Conservation (phyloP, 2,888 invertebrate genomes). For the Tetropium fuscum region DNA sequence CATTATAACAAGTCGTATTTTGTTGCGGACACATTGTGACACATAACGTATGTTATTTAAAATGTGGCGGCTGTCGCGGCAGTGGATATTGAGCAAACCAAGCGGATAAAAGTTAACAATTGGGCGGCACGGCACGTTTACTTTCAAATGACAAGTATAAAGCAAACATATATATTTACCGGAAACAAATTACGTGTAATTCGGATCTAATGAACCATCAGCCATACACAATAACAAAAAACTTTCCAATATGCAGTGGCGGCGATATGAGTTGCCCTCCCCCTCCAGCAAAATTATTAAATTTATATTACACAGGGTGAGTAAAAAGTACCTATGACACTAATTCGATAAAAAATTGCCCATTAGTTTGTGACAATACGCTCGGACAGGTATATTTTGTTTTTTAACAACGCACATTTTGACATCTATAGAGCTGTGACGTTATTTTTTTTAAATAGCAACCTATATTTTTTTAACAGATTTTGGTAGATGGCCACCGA, state of each 20-base stretch:
- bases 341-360: too few species aligned
- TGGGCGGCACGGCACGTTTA: constrained; percentile 5
- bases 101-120: constrained; percentile 18
- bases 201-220: constrained; percentile 3
- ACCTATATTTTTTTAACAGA: too few species aligned
- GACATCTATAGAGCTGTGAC: too few species aligned
- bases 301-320: too few species aligned
- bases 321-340: too few species aligned
- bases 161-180: constrained; percentile 6
- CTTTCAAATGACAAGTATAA: background rate
- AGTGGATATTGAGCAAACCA: constrained; percentile 18
- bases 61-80: constrained; percentile 13
- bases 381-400: too few species aligned
- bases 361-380: too few species aligned
- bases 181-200: constrained; percentile 11
- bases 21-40: constrained; percentile 20
- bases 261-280: too few species aligned
- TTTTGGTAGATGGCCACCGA: too few species aligned
- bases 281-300: too few species aligned
- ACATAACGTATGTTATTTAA: constrained; percentile 20
- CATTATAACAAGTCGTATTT: constrained; percentile 8
- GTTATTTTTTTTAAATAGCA: too few species aligned
- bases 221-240: constrained; percentile 1
- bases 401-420: too few species aligned
- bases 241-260: constrained; percentile 15